Evolutionary conservation across 2,113 vertebrate genomes (phyloP).

Genomic region (Ondatra zibethicus): DNA sequence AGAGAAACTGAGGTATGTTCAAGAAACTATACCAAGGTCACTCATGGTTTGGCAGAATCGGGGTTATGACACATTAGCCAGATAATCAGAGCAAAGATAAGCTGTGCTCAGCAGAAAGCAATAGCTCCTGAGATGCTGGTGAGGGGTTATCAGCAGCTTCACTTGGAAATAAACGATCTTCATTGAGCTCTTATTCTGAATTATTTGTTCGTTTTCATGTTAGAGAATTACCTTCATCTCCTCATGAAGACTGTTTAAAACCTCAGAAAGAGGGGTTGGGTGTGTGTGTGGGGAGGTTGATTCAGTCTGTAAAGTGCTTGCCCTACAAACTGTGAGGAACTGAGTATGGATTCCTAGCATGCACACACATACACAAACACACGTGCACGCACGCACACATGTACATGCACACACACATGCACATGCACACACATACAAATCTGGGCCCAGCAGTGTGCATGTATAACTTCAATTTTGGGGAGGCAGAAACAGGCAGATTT

Average conservation of each 20-base stretch:
- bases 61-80: background rate
- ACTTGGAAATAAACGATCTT: background rate
- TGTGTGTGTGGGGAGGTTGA: background rate
- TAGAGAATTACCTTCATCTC: background rate
- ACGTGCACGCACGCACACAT: background rate
- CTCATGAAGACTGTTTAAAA: background rate
- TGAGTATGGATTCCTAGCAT: background rate
- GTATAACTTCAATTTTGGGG: too few relatives aligned
- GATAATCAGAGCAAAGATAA: background rate
- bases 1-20: slow-evolving; percentile 51
- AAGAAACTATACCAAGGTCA: background rate
- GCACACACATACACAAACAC: background rate
- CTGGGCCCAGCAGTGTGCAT: background rate
- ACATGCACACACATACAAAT: background rate
- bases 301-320: background rate
- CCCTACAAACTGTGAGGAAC: background rate
- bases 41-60: background rate
- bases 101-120: background rate
- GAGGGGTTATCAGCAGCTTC: background rate
- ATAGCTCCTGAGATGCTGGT: background rate
- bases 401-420: background rate
- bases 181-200: slow-evolving; percentile 7
- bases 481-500: background rate
- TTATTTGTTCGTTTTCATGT: background rate
- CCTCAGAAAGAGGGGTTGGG: background rate